Conservation (phyloP, 92 coral and sea anemone genomes). For the Parazoanthus atlanticus region DNA sequence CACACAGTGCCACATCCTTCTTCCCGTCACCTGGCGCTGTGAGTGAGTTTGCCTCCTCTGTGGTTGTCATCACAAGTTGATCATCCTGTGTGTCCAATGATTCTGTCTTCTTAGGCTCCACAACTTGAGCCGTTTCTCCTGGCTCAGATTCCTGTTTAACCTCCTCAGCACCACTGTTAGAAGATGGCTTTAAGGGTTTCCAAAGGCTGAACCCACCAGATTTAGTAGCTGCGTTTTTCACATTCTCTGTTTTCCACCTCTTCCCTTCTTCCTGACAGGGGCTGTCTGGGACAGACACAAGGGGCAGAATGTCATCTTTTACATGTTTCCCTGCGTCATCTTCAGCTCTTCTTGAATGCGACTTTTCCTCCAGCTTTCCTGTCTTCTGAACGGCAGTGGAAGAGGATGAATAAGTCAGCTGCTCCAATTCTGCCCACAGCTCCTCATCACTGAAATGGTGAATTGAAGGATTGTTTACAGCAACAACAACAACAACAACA, state of each 20-base stretch:
- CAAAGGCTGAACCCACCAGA: background rate
- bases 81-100: background rate
- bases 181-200: slow-evolving; percentile 18
- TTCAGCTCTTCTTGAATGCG: background rate
- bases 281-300: background rate
- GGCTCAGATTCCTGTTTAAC: background rate
- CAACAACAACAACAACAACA: too few species aligned
- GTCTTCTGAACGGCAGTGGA: background rate
- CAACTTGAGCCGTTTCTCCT: background rate
- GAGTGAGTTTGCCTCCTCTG: background rate
- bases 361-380: background rate
- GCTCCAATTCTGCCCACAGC: slow-evolving; percentile 45
- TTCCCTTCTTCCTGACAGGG: slow-evolving; percentile 1
- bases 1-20: background rate
- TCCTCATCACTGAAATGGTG: slow-evolving; percentile 27
- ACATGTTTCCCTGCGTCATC: background rate
- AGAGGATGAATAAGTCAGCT: slow-evolving; percentile 17
- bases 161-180: background rate
- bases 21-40: background rate
- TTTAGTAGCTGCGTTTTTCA: background rate
- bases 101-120: background rate
- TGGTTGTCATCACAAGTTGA: background rate
- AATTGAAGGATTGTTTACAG: background rate
- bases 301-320: slow-evolving; percentile 6
- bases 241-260: background rate